Evolutionary conservation across 23 tunicate species (phyloP).

Genomic region (Phallusia fumigata): DNA sequence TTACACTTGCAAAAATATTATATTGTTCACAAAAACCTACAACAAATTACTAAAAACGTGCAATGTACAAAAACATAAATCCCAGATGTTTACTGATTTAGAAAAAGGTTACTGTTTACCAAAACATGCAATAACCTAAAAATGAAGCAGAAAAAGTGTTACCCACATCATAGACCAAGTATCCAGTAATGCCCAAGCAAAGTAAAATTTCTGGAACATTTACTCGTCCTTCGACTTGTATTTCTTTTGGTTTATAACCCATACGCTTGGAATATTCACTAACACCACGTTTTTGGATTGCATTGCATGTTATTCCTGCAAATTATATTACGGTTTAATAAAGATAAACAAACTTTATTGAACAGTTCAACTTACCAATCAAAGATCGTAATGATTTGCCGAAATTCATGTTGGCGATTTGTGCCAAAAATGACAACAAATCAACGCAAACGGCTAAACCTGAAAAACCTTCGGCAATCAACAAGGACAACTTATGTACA

Average conservation of each 20-base stretch:
- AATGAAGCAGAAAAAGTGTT: not conserved
- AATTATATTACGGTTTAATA: not conserved
- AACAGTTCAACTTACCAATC: not conserved
- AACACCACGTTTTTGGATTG: not conserved
- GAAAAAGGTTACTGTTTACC: too few relatives aligned
- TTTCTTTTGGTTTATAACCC: not conserved
- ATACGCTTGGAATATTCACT: slow-evolving; percentile 5
- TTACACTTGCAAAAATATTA: too few relatives aligned
- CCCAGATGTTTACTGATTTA: too few relatives aligned
- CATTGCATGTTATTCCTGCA: not conserved
- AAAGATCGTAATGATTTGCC: not conserved
- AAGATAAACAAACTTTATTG: not conserved
- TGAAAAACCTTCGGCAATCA: not conserved
- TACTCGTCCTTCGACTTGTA: not conserved
- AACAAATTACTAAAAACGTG: too few relatives aligned
- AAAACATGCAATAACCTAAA: too few relatives aligned
- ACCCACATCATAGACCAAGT: not conserved
- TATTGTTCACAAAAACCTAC: too few relatives aligned
- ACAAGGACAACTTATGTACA: not conserved
- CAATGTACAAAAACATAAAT: too few relatives aligned
- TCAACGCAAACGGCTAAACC: not conserved
- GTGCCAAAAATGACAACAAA: not conserved
- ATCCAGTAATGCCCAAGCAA: not conserved
- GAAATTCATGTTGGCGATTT: not conserved
- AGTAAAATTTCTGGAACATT: slow-evolving; percentile 1